Evolutionary conservation across 2,797 vertebrate species (phyloP), one percentile per base, ranked within the genome.

Genomic region (Morus bassanus): DNA sequence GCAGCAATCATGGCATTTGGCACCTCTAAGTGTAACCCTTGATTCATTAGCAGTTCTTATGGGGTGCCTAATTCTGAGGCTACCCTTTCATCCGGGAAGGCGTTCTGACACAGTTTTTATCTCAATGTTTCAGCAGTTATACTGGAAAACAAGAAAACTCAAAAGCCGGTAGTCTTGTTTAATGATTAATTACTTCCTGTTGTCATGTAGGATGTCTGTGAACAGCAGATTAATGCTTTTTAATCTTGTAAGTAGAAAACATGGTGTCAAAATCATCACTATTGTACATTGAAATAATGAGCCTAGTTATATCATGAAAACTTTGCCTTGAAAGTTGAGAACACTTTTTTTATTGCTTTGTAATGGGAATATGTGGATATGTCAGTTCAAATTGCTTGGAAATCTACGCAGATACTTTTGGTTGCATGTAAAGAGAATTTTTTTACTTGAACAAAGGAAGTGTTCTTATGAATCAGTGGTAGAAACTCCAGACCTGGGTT

Each of bases 371-470:
- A 90, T 68, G 25, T 75, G 41, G 72, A 50, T 75, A 78, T 50
- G 75, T 50, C 68, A 25, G 1, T 93, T 89, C 54, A 78, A 88
- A 75, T 80, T 59, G 91, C 56, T 88, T 91, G 63, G 78, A 89
- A 94, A 89, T 80, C 80, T 91, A 75, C 24, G 70, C 72, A 93
- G 83, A 69, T 93, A 81, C 88, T 79, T 87, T 81, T 84, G 69
- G 54, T 88, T 95, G 87, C 84, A 48, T 73, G 21, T 72, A 84
- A 94, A 94, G 59, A 83, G 57, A 73, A 87, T 10, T 84, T 95
- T 95, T 96, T 95, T 95, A 97, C 91, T 91, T 95, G 61, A 96
- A 92, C 82, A 95, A 89, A 83, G 81, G 82, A 97, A 96, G 91
- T 92, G 89, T 97, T 96, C 95, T 92, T 96, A 93, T 46, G 33